These are phyloP conservation scores for Stigmatopora nigra DNA, from an alignment of 2,113 vertebrate genomes.

Conservation along the genomic window DNA sequence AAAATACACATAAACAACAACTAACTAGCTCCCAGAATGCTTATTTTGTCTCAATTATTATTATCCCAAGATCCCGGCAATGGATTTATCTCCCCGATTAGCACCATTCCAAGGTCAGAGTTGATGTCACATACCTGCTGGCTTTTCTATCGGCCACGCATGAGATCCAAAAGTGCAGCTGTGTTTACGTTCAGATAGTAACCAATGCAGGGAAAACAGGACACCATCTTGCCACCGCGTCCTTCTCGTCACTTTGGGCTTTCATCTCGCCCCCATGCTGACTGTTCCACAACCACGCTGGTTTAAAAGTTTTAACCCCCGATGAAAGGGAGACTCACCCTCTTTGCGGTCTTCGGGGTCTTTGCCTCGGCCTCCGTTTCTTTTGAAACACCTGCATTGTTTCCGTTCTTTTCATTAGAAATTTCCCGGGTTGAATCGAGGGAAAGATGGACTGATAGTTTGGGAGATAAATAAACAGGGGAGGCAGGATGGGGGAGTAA, in stretches of 20 bases:
- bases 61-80: conserved; percentile 30
- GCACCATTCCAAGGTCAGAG: conserved; percentile 49
- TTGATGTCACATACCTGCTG: conserved; percentile 53
- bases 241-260: conserved; percentile 40
- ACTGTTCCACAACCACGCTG: conserved; percentile 34
- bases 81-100: conserved; percentile 32
- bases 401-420: background rate
- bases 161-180: conserved; percentile 63
- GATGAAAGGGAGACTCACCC: conserved; percentile 34
- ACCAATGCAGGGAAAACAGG: conserved; percentile 51
- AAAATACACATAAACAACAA: background rate
- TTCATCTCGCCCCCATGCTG: conserved; percentile 66
- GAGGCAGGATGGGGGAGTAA: background rate
- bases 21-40: background rate
- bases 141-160: conserved; percentile 53
- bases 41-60: conserved; percentile 19
- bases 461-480: background rate
- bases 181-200: conserved; percentile 67
- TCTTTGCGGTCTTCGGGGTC: background rate
- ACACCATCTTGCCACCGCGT: conserved; percentile 38
- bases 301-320: conserved; percentile 45
- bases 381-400: conserved; percentile 23
- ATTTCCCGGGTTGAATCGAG: background rate
- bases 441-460: background rate
- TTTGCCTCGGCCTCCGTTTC: background rate